A percentile compares a stretch with the other conserved stretches of the same genome.
phyloP scores from a whole-genome alignment of 2,888 invertebrate genomes.

The Platycnemis pennipes region DNA sequence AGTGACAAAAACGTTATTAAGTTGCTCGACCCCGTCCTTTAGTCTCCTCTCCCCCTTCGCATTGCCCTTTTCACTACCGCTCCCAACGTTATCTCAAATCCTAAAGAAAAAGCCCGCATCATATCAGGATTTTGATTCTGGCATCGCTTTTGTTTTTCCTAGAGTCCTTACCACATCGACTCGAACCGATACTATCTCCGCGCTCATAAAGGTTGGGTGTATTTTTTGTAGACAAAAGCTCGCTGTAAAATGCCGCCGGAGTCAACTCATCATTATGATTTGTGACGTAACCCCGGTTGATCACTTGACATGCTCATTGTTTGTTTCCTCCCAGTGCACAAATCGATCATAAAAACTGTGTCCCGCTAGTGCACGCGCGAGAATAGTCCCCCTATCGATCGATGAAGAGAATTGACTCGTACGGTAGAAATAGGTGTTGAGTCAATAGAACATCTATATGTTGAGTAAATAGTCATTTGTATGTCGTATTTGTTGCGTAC shows the following conservation, averaged over 20 bases:
- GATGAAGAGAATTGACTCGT: neutral
- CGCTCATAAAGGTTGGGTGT: neutral
- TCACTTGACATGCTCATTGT: neutral
- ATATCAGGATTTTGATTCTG: neutral
- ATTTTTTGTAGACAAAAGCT: neutral
- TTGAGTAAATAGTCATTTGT: too few species aligned
- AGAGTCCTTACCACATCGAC: neutral
- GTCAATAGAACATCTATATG: too few species aligned
- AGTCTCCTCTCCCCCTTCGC: neutral
- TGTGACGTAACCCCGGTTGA: neutral
- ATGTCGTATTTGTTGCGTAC: too few species aligned
- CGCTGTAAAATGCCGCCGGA: neutral
- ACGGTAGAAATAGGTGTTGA: too few species aligned
- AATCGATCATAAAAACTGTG: neutral
- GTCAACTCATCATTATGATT: neutral
- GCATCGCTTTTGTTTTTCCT: neutral
- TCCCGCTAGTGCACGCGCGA: neutral
- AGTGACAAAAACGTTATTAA: constrained; percentile 1
- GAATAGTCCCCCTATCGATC: neutral
- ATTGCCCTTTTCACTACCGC: neutral
- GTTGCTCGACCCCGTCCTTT: neutral
- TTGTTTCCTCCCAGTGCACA: neutral
- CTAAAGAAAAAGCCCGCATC: neutral
- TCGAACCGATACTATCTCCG: neutral
- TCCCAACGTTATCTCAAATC: neutral